phyloP scores from a whole-genome alignment of 2,797 vertebrate genomes.

The Macrochelys suwanniensis region DNA sequence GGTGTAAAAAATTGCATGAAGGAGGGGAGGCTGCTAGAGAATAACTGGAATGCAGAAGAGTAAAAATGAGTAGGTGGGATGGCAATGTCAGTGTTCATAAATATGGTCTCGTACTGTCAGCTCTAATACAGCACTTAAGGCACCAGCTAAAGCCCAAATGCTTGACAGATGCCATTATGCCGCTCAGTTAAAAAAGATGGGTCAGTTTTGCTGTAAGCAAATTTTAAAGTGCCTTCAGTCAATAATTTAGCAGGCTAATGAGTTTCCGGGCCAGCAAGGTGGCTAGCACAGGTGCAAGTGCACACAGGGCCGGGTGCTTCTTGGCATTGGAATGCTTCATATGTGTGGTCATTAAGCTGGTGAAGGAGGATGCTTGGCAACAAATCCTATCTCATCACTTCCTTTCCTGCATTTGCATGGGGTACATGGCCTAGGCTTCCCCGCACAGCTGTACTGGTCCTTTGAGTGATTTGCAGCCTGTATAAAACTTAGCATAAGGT shows the following conservation, averaged over 20 bases:
- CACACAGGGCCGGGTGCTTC: background rate
- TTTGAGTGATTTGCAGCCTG: too few relatives aligned
- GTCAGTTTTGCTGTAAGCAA: background rate
- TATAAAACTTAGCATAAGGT: too few relatives aligned
- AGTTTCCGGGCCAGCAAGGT: background rate
- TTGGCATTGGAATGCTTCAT: background rate
- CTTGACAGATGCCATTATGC: too few relatives aligned
- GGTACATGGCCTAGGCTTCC: background rate
- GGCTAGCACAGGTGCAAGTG: background rate
- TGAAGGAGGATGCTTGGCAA: too few relatives aligned
- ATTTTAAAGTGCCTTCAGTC: background rate
- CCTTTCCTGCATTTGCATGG: background rate
- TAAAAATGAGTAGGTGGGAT: background rate
- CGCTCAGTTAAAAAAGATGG: background rate
- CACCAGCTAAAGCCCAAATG: background rate
- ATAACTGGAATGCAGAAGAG: background rate
- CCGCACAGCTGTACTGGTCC: background rate
- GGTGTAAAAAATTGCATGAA: too few relatives aligned
- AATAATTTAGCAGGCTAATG: background rate
- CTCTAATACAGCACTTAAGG: background rate
- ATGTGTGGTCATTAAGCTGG: too few relatives aligned
- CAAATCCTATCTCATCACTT: background rate
- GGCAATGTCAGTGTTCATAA: background rate
- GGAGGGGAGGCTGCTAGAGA: too few relatives aligned
- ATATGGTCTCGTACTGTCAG: too few relatives aligned